phyloP scores from a whole-genome alignment of 2,113 vertebrate genomes.

The Malaclemys terrapin region DNA sequence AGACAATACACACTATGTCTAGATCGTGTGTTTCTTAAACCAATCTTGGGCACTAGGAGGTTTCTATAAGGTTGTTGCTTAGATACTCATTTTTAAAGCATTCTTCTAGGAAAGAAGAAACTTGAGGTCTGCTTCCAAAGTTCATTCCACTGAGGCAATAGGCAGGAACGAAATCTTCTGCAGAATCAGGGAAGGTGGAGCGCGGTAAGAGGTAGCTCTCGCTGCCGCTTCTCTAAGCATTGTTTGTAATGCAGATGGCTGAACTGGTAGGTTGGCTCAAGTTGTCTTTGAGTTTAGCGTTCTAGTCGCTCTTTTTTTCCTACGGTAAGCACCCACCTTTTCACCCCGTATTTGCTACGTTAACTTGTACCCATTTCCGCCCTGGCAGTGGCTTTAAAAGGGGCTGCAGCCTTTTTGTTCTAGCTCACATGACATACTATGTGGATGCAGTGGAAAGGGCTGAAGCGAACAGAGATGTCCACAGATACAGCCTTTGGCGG shows the following conservation, averaged over 20 bases:
- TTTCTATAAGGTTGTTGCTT: too few relatives aligned
- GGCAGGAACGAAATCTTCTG: neutral
- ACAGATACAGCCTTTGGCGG: too few relatives aligned
- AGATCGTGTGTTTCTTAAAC: neutral
- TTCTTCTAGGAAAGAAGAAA: neutral
- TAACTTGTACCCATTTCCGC: neutral
- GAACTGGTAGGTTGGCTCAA: too few relatives aligned
- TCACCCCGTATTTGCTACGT: neutral
- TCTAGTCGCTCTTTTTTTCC: neutral
- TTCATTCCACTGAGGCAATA: neutral
- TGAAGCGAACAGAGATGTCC: too few relatives aligned
- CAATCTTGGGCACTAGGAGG: too few relatives aligned
- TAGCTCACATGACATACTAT: accelerated
- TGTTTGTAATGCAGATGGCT: too few relatives aligned
- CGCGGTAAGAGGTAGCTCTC: too few relatives aligned
- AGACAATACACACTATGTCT: neutral
- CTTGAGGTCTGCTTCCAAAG: neutral
- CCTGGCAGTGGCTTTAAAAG: neutral
- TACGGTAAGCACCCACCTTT: neutral
- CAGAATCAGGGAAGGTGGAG: neutral
- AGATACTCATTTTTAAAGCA: neutral
- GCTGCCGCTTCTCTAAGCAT: too few relatives aligned
- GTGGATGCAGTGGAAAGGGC: accelerated
- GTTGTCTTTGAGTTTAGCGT: neutral
- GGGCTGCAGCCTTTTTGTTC: neutral